Conservation (phyloP, 2,797 vertebrate species). For the Melanotaenia trifasciata region DNA sequence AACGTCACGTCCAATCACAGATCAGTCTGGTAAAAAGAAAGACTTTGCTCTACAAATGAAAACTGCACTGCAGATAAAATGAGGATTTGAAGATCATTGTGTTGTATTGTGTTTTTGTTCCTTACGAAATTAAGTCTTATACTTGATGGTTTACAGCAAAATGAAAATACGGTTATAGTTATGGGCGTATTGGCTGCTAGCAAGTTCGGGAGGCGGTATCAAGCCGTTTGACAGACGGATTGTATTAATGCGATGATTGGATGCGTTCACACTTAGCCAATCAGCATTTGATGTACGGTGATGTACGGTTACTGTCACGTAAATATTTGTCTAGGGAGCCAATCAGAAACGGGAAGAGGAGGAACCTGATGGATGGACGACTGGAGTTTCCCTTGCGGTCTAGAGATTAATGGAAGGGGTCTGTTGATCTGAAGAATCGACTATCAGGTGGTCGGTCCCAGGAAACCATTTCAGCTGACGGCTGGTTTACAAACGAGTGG, state of each 20-base stretch:
- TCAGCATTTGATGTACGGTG: slow-evolving; percentile 24
- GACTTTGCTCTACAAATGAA: slow-evolving; percentile 50
- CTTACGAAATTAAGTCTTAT: not conserved
- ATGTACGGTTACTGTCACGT: slow-evolving; percentile 20
- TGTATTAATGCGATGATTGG: slow-evolving; percentile 42
- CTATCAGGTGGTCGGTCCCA: slow-evolving; percentile 74
- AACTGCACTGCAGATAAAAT: slow-evolving; percentile 18
- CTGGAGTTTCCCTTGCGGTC: slow-evolving; percentile 86
- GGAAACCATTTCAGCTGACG: slow-evolving; percentile 69
- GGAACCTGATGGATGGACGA: slow-evolving; percentile 73
- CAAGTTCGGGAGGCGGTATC: slow-evolving; percentile 61
- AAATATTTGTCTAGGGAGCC: slow-evolving; percentile 33
- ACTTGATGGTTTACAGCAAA: slow-evolving; percentile 16
- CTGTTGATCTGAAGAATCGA: slow-evolving; percentile 82
- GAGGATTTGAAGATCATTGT: not conserved
- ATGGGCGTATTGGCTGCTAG: slow-evolving; percentile 68
- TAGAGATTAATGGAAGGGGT: slow-evolving; percentile 86
- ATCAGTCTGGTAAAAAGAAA: slow-evolving; percentile 61
- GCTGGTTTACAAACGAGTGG: slow-evolving; percentile 54
- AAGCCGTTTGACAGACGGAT: slow-evolving; percentile 66
- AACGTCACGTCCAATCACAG: slow-evolving; percentile 83
- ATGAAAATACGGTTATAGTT: slow-evolving; percentile 37
- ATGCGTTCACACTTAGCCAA: slow-evolving; percentile 58
- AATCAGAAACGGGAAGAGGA: slow-evolving; percentile 64
- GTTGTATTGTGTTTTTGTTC: not conserved